phyloP scores from a whole-genome alignment of 2,113 vertebrate genomes.

The Caloenas nicobarica region DNA sequence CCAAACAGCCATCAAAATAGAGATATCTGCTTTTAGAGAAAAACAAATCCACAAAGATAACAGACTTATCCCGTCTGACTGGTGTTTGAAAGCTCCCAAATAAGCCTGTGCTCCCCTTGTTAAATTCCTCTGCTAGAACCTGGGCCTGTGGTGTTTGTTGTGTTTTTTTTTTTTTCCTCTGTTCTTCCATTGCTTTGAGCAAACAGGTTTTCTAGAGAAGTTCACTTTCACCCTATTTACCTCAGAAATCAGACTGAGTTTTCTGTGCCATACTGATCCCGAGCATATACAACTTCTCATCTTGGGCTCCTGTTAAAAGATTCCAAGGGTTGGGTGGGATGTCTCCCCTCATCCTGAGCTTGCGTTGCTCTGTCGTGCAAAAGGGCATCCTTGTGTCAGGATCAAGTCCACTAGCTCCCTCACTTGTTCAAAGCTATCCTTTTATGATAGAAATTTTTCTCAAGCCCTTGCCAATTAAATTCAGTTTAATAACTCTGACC shows the following conservation, averaged over 20 bases:
- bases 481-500: neutral
- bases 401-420: neutral
- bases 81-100: neutral
- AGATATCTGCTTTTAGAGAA: neutral
- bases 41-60: neutral
- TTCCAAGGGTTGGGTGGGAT: neutral
- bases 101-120: neutral
- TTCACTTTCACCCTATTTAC: neutral
- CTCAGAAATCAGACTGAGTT: neutral
- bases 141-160: too few species aligned
- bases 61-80: neutral
- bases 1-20: neutral
- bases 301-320: neutral
- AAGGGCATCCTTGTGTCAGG: neutral
- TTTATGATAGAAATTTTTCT: neutral
- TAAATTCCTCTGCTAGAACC: neutral
- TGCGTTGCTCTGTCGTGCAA: neutral
- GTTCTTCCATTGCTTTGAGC: neutral
- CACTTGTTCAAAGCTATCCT: neutral
- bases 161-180: neutral
- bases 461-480: neutral
- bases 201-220: neutral
- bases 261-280: neutral
- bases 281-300: neutral
- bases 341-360: neutral